Evolutionary conservation across 2,797 vertebrate genomes (phyloP), one percentile per base, ranked within the genome.

Genomic region (Amphiprion clarkii): DNA sequence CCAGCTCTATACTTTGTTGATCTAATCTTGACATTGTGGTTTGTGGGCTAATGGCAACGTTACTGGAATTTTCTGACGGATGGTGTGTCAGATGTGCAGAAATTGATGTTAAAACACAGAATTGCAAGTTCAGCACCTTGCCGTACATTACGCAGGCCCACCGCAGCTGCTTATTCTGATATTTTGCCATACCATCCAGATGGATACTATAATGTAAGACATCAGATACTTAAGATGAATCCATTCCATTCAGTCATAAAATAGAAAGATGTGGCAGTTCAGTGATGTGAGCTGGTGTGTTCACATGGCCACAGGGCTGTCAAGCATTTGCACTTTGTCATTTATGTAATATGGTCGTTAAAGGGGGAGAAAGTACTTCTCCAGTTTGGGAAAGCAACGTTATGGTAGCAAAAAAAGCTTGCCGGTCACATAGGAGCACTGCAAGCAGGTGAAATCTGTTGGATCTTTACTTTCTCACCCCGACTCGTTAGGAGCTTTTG

Each of bases 401-500:
- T 72, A 48, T 74, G 54, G 61, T 62, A 71, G 57, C 62, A 63
- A 46, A 82, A 82, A 68, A 72, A 61, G 23, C 23, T 59, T 71
- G 82, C 86, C 86, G 68, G 74, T 84, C 87, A 71, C 79, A 88
- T 86, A 85, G 87, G 79, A 84, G 54, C 27, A 39, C 64, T 71
- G 36, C 1, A 25, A 85, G 79, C 84, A 90, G 85, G 66, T 83
- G 84, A 84, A 64, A 78, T 76, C 69, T 85, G 51, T 67, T 46
- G 56, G 66, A 63, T 82, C 70, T 55, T 78, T 75, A 78, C 84
- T 75, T 84, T 77, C 73, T 90, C 79, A 80, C 82, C 80, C 74
- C 12, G 7, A 69, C 70, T 91, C 80, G 78, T 90, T 86, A 89
- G 55, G 75, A 84, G 76, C 84, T 77, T 88, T 90, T 84, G 46